Conservation (phyloP, 2,113 vertebrate species). For the crab-eating macaque (Macaca fascicularis) region DNA sequence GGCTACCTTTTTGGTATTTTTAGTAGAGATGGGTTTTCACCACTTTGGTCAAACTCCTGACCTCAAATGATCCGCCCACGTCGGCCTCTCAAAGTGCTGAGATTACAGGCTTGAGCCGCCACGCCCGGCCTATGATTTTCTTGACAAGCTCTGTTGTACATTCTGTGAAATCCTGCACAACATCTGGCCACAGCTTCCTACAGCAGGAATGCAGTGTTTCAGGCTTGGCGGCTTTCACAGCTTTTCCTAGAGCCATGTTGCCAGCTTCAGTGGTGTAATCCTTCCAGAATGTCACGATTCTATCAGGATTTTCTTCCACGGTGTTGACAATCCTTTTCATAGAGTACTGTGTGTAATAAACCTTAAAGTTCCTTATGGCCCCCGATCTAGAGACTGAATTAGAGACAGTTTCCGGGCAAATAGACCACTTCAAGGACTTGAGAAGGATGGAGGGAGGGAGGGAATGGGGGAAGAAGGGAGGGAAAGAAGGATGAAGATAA, state of each 20-base stretch:
- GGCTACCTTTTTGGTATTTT: too few species aligned
- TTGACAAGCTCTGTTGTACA: background rate
- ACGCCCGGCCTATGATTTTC: background rate
- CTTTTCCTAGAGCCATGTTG: background rate
- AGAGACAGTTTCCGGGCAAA: background rate
- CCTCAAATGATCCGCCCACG: too few species aligned
- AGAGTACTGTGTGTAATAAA: background rate
- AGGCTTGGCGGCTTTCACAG: background rate
- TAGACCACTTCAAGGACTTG: background rate
- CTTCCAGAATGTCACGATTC: background rate
- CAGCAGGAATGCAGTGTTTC: background rate
- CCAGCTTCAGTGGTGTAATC: background rate
- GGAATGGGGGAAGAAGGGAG: background rate
- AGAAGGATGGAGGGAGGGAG: rapidly evolving
- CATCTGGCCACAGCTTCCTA: background rate
- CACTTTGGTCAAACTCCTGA: too few species aligned
- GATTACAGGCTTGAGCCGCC: too few species aligned
- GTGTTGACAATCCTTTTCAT: background rate
- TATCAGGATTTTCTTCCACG: background rate
- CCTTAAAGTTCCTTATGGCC: background rate
- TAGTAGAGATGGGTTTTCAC: too few species aligned
- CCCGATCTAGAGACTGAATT: background rate
- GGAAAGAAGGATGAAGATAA: too few species aligned
- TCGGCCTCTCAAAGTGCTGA: too few species aligned
- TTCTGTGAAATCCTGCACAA: background rate